A percentile compares a stretch with the other conserved stretches of the same genome.
phyloP scores from a whole-genome alignment of 1,140 invertebrate species.

The Hycleus cichorii region DNA sequence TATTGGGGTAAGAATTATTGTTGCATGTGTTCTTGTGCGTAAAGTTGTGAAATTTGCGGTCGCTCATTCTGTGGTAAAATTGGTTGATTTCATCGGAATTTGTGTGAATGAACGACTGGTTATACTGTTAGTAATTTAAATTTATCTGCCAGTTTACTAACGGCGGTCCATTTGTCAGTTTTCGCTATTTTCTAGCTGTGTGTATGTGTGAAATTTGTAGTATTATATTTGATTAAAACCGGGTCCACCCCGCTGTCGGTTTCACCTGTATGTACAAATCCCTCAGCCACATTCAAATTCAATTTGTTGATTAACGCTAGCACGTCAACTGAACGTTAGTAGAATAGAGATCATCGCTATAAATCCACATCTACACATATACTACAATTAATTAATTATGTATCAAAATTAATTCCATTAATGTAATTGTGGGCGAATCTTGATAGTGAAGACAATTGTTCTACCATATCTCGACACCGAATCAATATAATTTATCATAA shows the following conservation, averaged over 20 bases:
- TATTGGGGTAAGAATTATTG: too few relatives aligned
- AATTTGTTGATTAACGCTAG: slow-evolving; percentile 25
- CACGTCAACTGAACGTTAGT: slow-evolving; percentile 22
- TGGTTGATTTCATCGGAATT: too few relatives aligned
- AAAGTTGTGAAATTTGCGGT: too few relatives aligned
- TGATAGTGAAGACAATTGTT: background rate
- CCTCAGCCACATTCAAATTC: slow-evolving; percentile 20
- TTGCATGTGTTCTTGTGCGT: too few relatives aligned
- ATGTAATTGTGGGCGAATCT: slow-evolving; percentile 19
- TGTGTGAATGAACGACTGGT: background rate
- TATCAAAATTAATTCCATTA: slow-evolving; percentile 27
- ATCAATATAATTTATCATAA: too few relatives aligned
- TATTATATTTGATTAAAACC: slow-evolving; percentile 9
- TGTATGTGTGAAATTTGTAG: slow-evolving; percentile 8
- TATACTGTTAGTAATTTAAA: slow-evolving; percentile 7
- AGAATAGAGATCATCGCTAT: slow-evolving; percentile 22
- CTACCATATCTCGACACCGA: too few relatives aligned
- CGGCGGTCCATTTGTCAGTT: slow-evolving; percentile 21
- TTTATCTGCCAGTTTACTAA: slow-evolving; percentile 9
- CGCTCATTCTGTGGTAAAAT: too few relatives aligned
- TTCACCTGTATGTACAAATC: slow-evolving; percentile 22
- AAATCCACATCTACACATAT: slow-evolving; percentile 7
- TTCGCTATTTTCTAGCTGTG: background rate
- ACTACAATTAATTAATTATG: slow-evolving; percentile 20
- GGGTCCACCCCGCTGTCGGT: slow-evolving; percentile 4